Base-by-base conservation (phyloP, 2,888 invertebrate genomes). In the Nebria salina region DNA sequence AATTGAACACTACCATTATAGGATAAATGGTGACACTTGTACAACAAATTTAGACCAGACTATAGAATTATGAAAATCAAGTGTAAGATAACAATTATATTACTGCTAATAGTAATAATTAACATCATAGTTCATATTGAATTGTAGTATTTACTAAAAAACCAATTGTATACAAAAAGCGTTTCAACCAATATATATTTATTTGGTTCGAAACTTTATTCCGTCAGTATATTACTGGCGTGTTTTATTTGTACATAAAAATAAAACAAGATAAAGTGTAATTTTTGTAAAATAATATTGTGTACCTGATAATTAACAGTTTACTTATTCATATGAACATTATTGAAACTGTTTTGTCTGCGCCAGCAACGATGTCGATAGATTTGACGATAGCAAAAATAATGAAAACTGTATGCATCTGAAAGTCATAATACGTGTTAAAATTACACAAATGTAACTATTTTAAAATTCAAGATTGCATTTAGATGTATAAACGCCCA, bases 371-470 rank as follows among this genome's bases (percentile, higher is more conserved):
- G 54, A 54, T 54, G 54, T 54, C 54, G 8, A 54, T 54, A 54
- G 54, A 54, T 54, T 8, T 54, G 54, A 54, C 7, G 54, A 54
- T 54, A 54, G 54, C 54, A 54, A 54, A 54, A 54, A 54, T 54
- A 54, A 54, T 54, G 54, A 54, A 54, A 54, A 54, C 54, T 54
- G 54, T 13, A 54, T 54, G 54, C 54, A 54, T 54, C 11, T 54
- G 54, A 54, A 54, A 54, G 54, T 8, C 13, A 54, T 54, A 54
- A 54, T 54, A 54, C 54, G 54, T 54, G 54, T 54, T 54, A 54
- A 54, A 54, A 54, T 54, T 54, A 54, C 54, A 54, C 54, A 54
- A 54, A 54, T 54, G 54, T 54, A 54, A 54, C 54, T 54, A 54
- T 54, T 54, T 54, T 54, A 54, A 54, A 54, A 54, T 54, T 8